Evolutionary conservation across 35 echinoderm and acorn worm species (phyloP).

Genomic region (Patiria miniata): DNA sequence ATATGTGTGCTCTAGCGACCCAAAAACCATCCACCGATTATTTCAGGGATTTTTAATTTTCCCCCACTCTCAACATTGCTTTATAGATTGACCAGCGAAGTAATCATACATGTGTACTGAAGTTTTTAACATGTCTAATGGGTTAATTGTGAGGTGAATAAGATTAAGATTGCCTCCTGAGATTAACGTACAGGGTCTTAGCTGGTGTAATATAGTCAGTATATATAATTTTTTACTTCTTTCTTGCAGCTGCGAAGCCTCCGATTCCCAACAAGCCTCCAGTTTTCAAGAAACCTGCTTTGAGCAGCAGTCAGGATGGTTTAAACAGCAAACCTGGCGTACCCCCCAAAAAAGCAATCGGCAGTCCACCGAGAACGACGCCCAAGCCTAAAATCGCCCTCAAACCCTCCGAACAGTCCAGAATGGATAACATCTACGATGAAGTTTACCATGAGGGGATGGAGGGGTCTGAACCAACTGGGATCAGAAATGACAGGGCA

Average conservation of each 20-base stretch:
- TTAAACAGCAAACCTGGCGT: neutral
- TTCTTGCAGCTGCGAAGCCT: neutral
- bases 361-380: neutral
- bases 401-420: neutral
- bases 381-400: neutral
- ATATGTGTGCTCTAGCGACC: no score
- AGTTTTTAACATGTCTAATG: no score
- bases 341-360: neutral
- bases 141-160: no score
- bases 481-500: neutral
- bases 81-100: no score
- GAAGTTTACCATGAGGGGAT: neutral
- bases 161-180: no score
- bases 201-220: no score
- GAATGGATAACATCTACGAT: neutral
- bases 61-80: no score
- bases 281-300: neutral
- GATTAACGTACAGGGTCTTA: no score
- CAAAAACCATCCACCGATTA: no score
- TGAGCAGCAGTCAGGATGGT: neutral
- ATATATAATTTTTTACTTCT: neutral
- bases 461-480: neutral
- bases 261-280: neutral
- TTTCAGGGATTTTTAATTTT: no score
- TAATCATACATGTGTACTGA: no score